Conservation (phyloP, 2,113 vertebrate genomes). For the Vulpes ferrilata region DNA sequence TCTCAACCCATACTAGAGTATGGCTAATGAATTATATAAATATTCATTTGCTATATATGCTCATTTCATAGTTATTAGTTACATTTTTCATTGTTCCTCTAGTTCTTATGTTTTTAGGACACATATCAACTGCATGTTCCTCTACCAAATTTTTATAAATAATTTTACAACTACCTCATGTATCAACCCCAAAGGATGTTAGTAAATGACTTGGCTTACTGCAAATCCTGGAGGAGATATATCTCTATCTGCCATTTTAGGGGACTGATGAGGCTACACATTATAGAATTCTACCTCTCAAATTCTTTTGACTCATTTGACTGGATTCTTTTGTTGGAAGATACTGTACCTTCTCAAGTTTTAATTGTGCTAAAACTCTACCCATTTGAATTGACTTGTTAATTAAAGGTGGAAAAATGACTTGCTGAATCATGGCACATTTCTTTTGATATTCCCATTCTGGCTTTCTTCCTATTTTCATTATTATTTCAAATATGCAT, state of each 20-base stretch:
- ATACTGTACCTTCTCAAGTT: slow-evolving; percentile 44
- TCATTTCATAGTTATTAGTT: slow-evolving; percentile 4
- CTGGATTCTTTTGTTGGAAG: slow-evolving; percentile 42
- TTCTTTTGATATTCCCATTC: slow-evolving; percentile 66
- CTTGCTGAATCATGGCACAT: slow-evolving; percentile 73
- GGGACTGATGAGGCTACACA: background rate
- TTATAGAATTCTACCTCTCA: background rate
- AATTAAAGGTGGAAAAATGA: slow-evolving; percentile 59
- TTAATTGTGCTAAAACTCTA: slow-evolving; percentile 26
- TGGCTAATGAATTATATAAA: background rate
- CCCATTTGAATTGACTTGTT: slow-evolving; percentile 58
- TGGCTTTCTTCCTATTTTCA: slow-evolving; percentile 66
- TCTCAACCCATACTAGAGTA: background rate
- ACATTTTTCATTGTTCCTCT: slow-evolving; percentile 26
- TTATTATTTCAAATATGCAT: slow-evolving; percentile 72
- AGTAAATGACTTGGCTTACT: background rate
- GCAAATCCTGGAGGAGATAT: background rate
- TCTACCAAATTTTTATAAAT: slow-evolving; percentile 28
- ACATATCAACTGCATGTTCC: background rate
- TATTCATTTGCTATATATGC: background rate
- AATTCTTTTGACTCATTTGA: slow-evolving; percentile 42
- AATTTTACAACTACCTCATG: slow-evolving; percentile 6
- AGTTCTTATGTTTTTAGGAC: background rate
- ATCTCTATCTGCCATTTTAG: background rate
- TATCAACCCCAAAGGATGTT: background rate